A percentile compares a stretch with the other conserved stretches of the same genome.
Conservation (phyloP, 2,797 vertebrate genomes). For the Gambelia wislizenii region DNA sequence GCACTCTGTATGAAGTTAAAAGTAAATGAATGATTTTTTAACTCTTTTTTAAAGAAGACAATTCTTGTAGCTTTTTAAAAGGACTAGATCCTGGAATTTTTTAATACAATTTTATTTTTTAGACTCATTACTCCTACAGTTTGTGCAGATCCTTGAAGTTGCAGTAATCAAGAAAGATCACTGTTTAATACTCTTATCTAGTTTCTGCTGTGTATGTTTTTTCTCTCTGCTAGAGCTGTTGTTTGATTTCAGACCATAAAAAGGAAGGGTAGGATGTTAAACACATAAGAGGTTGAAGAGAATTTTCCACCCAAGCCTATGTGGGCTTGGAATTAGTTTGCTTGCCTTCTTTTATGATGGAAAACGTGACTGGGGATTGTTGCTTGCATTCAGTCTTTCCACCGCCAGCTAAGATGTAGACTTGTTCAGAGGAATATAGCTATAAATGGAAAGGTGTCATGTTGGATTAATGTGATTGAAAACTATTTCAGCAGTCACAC, state of each 20-base stretch:
- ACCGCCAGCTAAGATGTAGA: not conserved
- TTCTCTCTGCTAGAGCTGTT: not conserved
- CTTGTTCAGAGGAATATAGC: not conserved
- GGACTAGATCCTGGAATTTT: no score
- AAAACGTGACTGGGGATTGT: not conserved
- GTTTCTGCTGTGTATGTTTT: not conserved
- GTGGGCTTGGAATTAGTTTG: not conserved
- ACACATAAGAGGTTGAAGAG: not conserved
- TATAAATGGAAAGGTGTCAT: not conserved
- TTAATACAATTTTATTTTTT: no score
- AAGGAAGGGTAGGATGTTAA: not conserved
- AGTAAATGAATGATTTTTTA: no score
- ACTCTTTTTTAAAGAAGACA: no score
- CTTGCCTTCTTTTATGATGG: not conserved
- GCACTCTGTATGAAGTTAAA: no score
- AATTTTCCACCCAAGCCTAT: not conserved
- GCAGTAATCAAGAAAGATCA: not conserved
- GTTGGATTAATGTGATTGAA: not conserved
- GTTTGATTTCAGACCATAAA: conserved; percentile 8
- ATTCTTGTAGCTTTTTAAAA: no score
- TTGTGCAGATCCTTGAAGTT: not conserved
- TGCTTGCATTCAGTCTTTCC: not conserved
- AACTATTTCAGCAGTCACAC: not conserved
- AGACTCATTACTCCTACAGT: no score
- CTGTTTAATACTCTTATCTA: not conserved